Evolutionary conservation across 2,888 invertebrate species (phyloP).

Genomic region (Tenthredo notha): DNA sequence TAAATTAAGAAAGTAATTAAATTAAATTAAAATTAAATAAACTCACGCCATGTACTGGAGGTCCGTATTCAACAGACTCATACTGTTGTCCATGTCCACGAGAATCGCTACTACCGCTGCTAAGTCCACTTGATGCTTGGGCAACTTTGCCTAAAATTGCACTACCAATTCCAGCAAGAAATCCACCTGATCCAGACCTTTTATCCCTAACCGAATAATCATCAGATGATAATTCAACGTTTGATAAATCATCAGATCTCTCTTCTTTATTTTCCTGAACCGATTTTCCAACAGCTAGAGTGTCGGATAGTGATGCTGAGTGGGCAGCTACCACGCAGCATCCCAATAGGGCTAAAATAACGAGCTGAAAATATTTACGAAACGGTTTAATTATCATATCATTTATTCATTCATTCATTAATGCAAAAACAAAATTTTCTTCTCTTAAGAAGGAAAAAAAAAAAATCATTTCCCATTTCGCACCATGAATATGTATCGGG

Average conservation of each 20-base stretch:
- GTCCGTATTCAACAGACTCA: conserved; percentile 60
- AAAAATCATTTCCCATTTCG: too few relatives aligned
- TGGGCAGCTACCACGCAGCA: conserved; percentile 61
- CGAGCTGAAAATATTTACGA: conserved; percentile 62
- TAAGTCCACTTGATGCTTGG: conserved; percentile 65
- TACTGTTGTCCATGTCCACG: conserved; percentile 61
- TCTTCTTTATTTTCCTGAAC: neutral
- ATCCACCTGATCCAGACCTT: conserved; percentile 66
- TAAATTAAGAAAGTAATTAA: neutral
- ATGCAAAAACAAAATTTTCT: neutral
- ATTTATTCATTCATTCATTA: neutral
- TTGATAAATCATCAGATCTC: conserved; percentile 60
- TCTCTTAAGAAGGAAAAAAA: neutral
- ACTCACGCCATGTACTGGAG: conserved; percentile 61
- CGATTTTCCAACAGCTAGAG: conserved; percentile 60
- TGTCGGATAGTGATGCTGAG: conserved; percentile 57
- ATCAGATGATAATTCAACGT: neutral
- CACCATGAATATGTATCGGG: too few relatives aligned
- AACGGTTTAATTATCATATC: neutral
- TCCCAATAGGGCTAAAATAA: conserved; percentile 63
- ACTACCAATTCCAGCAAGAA: conserved; percentile 72
- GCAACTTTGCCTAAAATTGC: conserved; percentile 72
- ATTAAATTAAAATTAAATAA: too few relatives aligned
- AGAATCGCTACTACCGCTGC: conserved; percentile 66
- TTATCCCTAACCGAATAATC: conserved; percentile 65